Evolutionary conservation across 2,888 invertebrate genomes (phyloP), one percentile per base, ranked within the genome.

Genomic region (Corythucha ciliata): DNA sequence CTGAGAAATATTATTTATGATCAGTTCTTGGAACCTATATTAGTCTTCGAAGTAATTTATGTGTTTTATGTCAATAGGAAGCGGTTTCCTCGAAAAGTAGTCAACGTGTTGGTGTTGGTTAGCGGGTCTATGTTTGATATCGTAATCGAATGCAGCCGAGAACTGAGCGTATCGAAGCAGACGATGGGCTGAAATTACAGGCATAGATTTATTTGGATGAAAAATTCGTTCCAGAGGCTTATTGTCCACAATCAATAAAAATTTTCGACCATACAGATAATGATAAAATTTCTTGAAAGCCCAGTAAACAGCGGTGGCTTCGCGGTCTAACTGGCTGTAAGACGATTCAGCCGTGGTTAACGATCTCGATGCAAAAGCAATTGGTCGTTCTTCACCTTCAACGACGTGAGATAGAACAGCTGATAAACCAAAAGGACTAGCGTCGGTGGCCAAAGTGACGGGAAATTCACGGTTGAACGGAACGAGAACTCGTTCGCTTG

Each of bases 281-380:
- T 32, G 18, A 21, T 37, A 46, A 20, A 46, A 36, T 26, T 10
- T 46, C n/a, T 39, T 32, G 33, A 22, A 37, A 12, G 25, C 32
- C 25, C 36, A 57, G 47, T 46, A 48, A 3, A 57, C 45, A 12
- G 57, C 52, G 8, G 44, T 24, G 6, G 55, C 58, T 50, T 58
- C 56, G 20, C 44, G n/a, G 6, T 39, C 40, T 12, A 39, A 6
- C n/a, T 39, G 8, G 21, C 21, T 21, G 22, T 44, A 25, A 36
- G n/a, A n/a, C 27, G 21, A 24, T 44, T 27, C 29, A 6, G 27
- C 29, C 4, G 20, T 18, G 24, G 29, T 44, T 8, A 27, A 16
- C 6, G 44, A 27, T 14, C 44, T n/a, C 6, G 44, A 44, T 12
- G 14, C 27, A 22, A 27, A 14, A 6, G n/a, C 27, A 6, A 54